These are phyloP conservation scores for Campoletis sonorensis DNA, from an alignment of 1,140 invertebrate genomes.

Conservation along the genomic window DNA sequence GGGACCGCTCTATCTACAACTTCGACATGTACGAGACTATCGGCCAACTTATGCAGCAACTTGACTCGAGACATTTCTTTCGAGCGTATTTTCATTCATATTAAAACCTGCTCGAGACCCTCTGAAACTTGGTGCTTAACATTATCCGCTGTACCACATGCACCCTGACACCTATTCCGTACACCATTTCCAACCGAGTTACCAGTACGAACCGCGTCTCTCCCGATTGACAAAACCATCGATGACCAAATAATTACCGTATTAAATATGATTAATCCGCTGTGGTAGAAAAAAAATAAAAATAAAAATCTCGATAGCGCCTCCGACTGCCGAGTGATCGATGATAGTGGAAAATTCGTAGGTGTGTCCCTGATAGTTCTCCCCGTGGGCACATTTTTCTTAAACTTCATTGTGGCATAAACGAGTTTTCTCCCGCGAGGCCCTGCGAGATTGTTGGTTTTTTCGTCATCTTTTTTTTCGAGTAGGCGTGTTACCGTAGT, in stretches of 20 bases:
- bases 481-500: constrained; percentile 48
- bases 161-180: background rate
- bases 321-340: constrained; percentile 33
- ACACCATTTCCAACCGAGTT: background rate
- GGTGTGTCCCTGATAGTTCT: constrained; percentile 40
- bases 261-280: background rate
- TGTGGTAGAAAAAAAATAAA: background rate
- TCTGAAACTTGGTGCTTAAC: constrained; percentile 11
- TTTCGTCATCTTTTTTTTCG: constrained; percentile 30
- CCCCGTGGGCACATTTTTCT: constrained; percentile 45
- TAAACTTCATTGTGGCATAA: constrained; percentile 43
- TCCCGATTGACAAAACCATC: background rate
- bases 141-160: constrained; percentile 1
- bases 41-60: constrained; percentile 53
- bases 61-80: constrained; percentile 52
- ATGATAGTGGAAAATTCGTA: constrained; percentile 47
- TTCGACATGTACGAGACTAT: constrained; percentile 62
- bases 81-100: constrained; percentile 38
- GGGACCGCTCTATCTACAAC: constrained; percentile 64
- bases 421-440: constrained; percentile 42
- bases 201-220: background rate
- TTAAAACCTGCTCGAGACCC: constrained; percentile 1
- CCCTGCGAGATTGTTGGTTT: constrained; percentile 19
- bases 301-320: constrained; percentile 2
- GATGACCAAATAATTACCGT: background rate